Evolutionary conservation across 2,888 invertebrate genomes (phyloP).

Genomic region (Clunio marinus): DNA sequence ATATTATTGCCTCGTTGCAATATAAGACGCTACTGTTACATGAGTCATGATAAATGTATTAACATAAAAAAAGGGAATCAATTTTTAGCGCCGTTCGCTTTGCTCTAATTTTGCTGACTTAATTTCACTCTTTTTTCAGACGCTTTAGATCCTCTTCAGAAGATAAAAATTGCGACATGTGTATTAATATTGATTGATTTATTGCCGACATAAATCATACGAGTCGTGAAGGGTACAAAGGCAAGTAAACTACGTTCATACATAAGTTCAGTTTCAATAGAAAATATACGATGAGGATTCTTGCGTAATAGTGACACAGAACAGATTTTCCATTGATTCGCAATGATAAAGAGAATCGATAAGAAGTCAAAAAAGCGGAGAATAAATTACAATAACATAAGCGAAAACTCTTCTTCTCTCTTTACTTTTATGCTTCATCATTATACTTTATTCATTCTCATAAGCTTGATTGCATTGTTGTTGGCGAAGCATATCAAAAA

Average conservation of each 20-base stretch:
- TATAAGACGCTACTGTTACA: background rate
- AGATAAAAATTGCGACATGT: slow-evolving; percentile 31
- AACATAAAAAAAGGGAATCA: background rate
- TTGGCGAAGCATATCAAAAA: slow-evolving; percentile 1
- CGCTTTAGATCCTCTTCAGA: background rate
- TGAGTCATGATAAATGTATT: slow-evolving; percentile 1
- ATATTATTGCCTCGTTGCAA: background rate
- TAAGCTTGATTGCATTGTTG: background rate
- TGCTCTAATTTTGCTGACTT: background rate
- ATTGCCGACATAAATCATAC: slow-evolving; percentile 32
- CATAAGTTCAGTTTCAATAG: no score
- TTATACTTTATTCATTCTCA: background rate
- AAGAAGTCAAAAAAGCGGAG: background rate
- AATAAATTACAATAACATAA: background rate
- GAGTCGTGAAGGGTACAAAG: background rate
- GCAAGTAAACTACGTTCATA: no score
- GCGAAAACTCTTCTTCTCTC: background rate
- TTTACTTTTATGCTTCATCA: background rate
- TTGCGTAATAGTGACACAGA: background rate
- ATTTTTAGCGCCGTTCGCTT: background rate
- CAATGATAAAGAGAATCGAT: slow-evolving; percentile 6
- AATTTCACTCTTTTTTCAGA: no score
- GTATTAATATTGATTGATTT: slow-evolving; percentile 38
- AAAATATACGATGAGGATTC: background rate
- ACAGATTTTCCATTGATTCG: background rate